Percentiles rank a stretch among this genome's conserved stretches.
phyloP scores from a whole-genome alignment of 2,888 invertebrate species.

The Atethmia centrago region DNA sequence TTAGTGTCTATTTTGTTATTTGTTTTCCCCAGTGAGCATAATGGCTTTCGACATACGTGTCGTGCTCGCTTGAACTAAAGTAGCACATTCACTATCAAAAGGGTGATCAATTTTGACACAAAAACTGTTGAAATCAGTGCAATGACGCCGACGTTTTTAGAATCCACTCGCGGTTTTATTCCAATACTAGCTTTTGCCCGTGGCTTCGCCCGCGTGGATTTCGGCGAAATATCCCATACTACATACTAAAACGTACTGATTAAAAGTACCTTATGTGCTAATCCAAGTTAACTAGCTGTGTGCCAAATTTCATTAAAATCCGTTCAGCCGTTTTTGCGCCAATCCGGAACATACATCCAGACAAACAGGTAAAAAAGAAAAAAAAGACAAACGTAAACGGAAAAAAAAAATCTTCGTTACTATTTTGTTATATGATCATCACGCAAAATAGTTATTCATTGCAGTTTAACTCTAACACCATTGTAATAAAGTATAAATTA shows the following conservation, averaged over 20 bases:
- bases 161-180: not conserved
- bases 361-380: too few species aligned
- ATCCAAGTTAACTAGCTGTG: too few species aligned
- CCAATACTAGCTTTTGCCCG: not conserved
- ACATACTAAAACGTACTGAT: too few species aligned
- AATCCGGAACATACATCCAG: too few species aligned
- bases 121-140: not conserved
- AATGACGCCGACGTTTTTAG: not conserved
- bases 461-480: not conserved
- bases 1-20: slow-evolving; percentile 6
- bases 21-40: slow-evolving; percentile 9
- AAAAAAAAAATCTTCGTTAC: too few species aligned
- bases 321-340: too few species aligned
- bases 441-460: not conserved
- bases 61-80: not conserved
- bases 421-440: too few species aligned
- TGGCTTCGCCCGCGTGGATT: too few species aligned
- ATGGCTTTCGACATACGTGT: not conserved
- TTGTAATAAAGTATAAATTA: not conserved
- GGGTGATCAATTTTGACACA: not conserved
- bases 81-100: not conserved
- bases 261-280: too few species aligned
- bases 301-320: too few species aligned
- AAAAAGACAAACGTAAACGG: too few species aligned
- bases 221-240: too few species aligned